phyloP scores from a whole-genome alignment of 2,888 invertebrate genomes.

The Papilio protenor region DNA sequence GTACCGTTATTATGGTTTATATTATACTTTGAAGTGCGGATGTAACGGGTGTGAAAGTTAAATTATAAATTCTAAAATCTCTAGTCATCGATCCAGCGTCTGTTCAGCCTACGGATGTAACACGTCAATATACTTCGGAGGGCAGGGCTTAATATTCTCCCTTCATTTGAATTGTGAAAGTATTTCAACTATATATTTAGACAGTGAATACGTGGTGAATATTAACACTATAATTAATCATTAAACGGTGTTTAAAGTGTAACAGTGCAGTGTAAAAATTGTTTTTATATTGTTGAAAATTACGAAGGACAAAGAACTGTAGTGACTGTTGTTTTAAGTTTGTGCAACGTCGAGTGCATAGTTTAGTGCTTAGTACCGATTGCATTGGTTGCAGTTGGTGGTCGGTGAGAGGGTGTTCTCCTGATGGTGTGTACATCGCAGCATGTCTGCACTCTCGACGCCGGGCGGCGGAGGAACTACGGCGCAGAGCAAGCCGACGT shows the following conservation, averaged over 20 bases:
- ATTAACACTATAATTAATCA: conserved; percentile 1
- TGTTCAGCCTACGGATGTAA: conserved; percentile 77
- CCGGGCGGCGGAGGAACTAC: conserved; percentile 86
- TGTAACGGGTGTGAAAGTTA: conserved; percentile 52
- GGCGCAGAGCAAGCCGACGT: conserved; percentile 84
- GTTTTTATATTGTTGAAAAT: conserved; percentile 44
- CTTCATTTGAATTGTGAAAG: conserved; percentile 75
- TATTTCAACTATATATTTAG: conserved; percentile 60
- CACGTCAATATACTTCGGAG: conserved; percentile 82
- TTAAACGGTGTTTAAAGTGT: conserved; percentile 33
- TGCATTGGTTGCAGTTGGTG: conserved; percentile 79
- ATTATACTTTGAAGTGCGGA: conserved; percentile 51
- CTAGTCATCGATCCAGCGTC: conserved; percentile 76
- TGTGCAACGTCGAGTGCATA: conserved; percentile 54
- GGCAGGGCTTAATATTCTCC: conserved; percentile 75
- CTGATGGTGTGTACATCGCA: conserved; percentile 96
- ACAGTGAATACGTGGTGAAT: conserved; percentile 47
- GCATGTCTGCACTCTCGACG: conserved; percentile 98
- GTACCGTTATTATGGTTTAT: conserved; percentile 70
- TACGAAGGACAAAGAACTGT: conserved; percentile 59
- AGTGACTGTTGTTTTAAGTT: conserved; percentile 50
- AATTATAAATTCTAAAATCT: conserved; percentile 54
- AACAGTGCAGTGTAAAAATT: conserved; percentile 36
- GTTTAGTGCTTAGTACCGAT: conserved; percentile 55
- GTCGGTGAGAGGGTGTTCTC: conserved; percentile 80